Base-by-base conservation (phyloP, 2,113 vertebrate species). In the Deroptyus accipitrinus region DNA sequence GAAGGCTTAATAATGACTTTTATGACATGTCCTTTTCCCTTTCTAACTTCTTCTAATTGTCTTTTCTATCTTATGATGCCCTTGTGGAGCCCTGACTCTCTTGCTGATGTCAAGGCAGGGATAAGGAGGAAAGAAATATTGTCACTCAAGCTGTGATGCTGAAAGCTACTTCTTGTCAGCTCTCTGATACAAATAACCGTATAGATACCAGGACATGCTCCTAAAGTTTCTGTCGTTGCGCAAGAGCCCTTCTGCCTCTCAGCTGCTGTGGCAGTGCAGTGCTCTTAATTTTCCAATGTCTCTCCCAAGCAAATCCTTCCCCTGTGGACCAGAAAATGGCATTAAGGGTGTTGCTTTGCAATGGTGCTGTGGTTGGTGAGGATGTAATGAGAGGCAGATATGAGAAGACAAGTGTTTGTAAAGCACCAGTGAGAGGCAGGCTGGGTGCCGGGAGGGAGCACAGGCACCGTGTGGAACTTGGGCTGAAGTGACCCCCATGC, bases 161-260 rank as follows among this genome's bases (percentile, higher is more conserved):
- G 94, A 95, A 94, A 96, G 94, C 84, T 94, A 54, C 68, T 94
- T 89, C 93, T 91, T 95, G 90, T 92, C 94, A 95, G 91, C 10
- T 2, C 78, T 66, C 68, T 57, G 93, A 92, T 94, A 87, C 81
- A 95, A 95, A 94, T 94, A 94, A 91, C 84, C 18, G 1, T 95
- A 94, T 72, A 95, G 95, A 94, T 89, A 95, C 89, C 89, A 89
- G 86, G 84, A 68, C n/a, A 0, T 63, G 90, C 82, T 94, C 93
- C 90, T 90, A 74, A 91, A 90, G 78, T 91, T 96, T 93, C 93
- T 83, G 67, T 37, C 3, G 0, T 88, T 94, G 87, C 8, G 0
- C 78, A 95, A 76, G 67, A 75, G 72, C 63, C 75, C 84, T 91
- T 74, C 87, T 91, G 87, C 66, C 84, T 74, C 93, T 74, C 92